Conservation (phyloP, 23 tunicate species). For the Diplosoma virens region DNA sequence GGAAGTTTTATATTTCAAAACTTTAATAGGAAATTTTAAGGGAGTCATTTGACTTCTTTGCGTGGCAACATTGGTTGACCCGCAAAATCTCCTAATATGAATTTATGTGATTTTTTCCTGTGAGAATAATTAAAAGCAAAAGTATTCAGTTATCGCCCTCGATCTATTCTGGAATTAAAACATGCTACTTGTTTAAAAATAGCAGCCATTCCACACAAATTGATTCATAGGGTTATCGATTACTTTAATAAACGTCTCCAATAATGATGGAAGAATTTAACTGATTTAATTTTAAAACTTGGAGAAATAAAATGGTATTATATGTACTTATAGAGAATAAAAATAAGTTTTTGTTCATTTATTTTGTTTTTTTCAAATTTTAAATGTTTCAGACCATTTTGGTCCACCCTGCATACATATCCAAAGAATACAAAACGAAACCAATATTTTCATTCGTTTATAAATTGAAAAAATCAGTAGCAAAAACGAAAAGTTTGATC, state of each 20-base stretch:
- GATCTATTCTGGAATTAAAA: not conserved
- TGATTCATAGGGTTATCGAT: not conserved
- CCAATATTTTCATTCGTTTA: too few species aligned
- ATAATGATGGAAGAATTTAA: not conserved
- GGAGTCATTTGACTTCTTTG: not conserved
- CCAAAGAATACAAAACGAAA: too few species aligned
- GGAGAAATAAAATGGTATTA: not conserved
- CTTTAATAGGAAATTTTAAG: not conserved
- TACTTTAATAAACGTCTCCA: not conserved
- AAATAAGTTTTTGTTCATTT: not conserved
- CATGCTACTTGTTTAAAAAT: not conserved
- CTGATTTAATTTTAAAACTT: not conserved
- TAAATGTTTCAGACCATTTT: not conserved
- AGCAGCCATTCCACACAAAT: not conserved
- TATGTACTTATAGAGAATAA: not conserved
- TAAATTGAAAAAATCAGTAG: too few species aligned
- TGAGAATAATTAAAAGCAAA: not conserved
- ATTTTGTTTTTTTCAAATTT: not conserved
- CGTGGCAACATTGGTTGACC: not conserved
- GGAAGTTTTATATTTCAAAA: not conserved
- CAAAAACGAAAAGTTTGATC: not conserved
- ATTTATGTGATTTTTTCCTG: not conserved
- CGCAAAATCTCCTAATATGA: not conserved
- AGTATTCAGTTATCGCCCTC: not conserved
- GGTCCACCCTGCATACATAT: not conserved